Evolutionary conservation across 1,140 invertebrate genomes (phyloP).

Genomic region (Heliothis virescens): DNA sequence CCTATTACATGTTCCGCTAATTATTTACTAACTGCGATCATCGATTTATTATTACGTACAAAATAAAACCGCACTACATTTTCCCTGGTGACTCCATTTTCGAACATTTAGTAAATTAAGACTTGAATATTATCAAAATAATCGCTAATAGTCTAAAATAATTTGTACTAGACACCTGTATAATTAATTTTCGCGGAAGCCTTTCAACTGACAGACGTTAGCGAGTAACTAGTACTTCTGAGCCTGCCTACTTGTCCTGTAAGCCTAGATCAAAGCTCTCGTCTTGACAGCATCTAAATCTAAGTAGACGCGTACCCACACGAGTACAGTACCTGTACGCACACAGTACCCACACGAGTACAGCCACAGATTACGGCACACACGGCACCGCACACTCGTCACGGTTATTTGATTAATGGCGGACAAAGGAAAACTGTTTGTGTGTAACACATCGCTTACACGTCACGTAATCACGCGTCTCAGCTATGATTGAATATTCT

Average conservation of each 20-base stretch:
- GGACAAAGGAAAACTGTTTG: neutral
- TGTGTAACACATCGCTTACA: neutral
- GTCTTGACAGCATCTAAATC: constrained; percentile 13
- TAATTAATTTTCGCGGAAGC: too few relatives aligned
- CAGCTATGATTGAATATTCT: too few relatives aligned
- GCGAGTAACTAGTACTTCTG: neutral
- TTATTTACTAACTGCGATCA: neutral
- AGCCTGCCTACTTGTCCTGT: neutral
- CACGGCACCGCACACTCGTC: neutral
- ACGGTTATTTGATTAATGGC: constrained; percentile 1
- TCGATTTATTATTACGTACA: neutral
- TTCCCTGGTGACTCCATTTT: too few relatives aligned
- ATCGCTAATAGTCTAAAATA: too few relatives aligned
- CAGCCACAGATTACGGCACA: neutral
- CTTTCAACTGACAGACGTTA: too few relatives aligned
- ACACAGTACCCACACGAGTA: neutral
- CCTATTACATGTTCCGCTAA: neutral
- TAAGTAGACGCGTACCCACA: neutral
- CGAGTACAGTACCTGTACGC: neutral
- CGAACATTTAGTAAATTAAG: too few relatives aligned
- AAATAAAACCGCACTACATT: neutral
- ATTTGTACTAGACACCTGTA: too few relatives aligned
- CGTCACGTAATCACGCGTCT: neutral
- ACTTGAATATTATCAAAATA: too few relatives aligned
- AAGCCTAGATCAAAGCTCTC: neutral